phyloP scores from a whole-genome alignment of 2,797 vertebrate genomes.

The Crocodylus rhombifer region DNA sequence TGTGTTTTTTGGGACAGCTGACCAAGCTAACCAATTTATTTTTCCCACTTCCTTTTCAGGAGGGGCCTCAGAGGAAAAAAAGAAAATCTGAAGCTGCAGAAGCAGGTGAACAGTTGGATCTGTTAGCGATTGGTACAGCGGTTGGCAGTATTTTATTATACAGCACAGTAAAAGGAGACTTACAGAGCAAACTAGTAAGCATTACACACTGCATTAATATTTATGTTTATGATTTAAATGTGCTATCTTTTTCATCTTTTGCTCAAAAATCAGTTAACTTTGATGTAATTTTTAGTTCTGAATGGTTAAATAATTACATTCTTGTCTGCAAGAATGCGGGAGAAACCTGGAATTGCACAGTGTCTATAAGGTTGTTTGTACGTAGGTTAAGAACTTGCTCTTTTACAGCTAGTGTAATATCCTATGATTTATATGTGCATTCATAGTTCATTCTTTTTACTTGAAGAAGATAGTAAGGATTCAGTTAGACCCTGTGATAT shows the following conservation, averaged over 20 bases:
- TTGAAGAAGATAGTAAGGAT: neutral
- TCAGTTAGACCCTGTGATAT: neutral
- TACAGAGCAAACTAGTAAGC: slow-evolving; percentile 96
- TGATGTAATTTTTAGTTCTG: neutral
- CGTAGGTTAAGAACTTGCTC: neutral
- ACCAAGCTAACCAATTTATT: neutral
- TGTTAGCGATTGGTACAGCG: slow-evolving; percentile 96
- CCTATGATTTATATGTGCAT: rapidly evolving
- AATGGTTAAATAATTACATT: neutral
- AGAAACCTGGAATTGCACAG: neutral
- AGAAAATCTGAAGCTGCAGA: slow-evolving; percentile 91
- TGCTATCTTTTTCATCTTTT: neutral
- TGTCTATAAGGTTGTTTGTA: neutral
- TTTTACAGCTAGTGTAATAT: neutral
- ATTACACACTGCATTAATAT: neutral
- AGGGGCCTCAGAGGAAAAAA: slow-evolving; percentile 97
- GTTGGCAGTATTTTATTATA: slow-evolving; percentile 97
- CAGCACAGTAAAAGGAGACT: slow-evolving; percentile 92
- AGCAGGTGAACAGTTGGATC: slow-evolving; percentile 87
- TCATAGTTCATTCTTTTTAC: neutral
- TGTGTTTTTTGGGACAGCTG: neutral
- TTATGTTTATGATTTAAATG: neutral
- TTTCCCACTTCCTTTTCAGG: slow-evolving; percentile 77
- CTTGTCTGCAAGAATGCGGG: neutral
- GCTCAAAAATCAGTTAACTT: neutral